phyloP scores from a whole-genome alignment of 1,140 invertebrate genomes.

The Ganaspis sp. region DNA sequence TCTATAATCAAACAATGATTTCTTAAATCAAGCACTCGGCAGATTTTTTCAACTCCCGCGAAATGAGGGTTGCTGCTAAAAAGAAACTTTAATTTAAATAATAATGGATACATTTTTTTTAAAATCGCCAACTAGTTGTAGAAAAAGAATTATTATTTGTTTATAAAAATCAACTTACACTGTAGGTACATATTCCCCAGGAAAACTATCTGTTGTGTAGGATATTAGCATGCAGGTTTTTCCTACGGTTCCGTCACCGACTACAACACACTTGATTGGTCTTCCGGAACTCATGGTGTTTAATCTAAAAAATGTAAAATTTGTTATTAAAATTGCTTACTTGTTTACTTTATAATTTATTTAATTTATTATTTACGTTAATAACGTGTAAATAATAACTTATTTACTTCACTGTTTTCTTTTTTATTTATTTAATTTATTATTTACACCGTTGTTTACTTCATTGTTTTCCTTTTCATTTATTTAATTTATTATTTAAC shows the following conservation, averaged over 20 bases:
- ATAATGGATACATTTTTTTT: too few species aligned
- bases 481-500: too few species aligned
- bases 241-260: slow-evolving; percentile 94
- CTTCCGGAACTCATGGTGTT: slow-evolving; percentile 85
- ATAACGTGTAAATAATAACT: not conserved
- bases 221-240: slow-evolving; percentile 99
- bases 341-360: slow-evolving; percentile 20
- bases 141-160: too few species aligned
- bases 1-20: not conserved
- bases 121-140: too few species aligned
- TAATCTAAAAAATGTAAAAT: slow-evolving; percentile 76
- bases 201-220: slow-evolving; percentile 99
- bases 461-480: too few species aligned
- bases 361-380: not conserved
- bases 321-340: slow-evolving; percentile 31
- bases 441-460: too few species aligned
- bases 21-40: not conserved
- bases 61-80: not conserved
- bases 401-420: too few species aligned
- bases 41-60: not conserved
- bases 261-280: slow-evolving; percentile 98
- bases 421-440: too few species aligned
- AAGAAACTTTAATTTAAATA: too few species aligned
- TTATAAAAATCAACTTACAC: slow-evolving; percentile 85
- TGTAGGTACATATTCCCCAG: slow-evolving; percentile 97